These are phyloP conservation scores for Mellilla xanthometata DNA, from an alignment of 2,888 invertebrate genomes.

Conservation along the genomic window DNA sequence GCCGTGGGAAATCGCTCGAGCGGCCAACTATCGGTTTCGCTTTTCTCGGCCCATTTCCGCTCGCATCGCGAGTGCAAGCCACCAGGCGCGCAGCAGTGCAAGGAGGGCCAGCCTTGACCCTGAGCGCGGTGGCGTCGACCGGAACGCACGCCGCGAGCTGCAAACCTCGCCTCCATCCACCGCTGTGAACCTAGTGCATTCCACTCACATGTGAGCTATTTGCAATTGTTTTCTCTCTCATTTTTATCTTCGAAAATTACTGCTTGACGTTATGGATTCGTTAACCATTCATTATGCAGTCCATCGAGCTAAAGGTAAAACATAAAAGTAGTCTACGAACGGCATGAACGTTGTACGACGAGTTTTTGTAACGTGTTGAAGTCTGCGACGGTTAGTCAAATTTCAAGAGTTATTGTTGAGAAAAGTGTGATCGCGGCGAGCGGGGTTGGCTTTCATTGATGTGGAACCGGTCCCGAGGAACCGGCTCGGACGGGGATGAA, in stretches of 20 bases:
- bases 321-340: background rate
- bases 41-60: constrained; percentile 68
- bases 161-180: constrained; percentile 62
- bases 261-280: constrained; percentile 40
- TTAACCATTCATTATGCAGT: constrained; percentile 21
- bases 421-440: constrained; percentile 51
- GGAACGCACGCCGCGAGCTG: constrained; percentile 73
- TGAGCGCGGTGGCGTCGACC: constrained; percentile 81
- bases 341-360: constrained; percentile 9
- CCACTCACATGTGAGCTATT: constrained; percentile 65
- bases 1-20: constrained; percentile 46
- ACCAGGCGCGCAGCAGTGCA: constrained; percentile 69
- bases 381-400: constrained; percentile 44
- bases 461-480: constrained; percentile 71
- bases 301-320: background rate
- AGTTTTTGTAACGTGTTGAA: constrained; percentile 31
- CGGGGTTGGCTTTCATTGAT: constrained; percentile 76
- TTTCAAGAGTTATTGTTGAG: constrained; percentile 62
- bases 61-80: constrained; percentile 53
- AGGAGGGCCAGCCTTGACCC: constrained; percentile 80
- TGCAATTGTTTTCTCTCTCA: constrained; percentile 67
- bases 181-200: constrained; percentile 71
- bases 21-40: constrained; percentile 61
- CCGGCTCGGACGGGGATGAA: constrained; percentile 76
- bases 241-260: constrained; percentile 45